phyloP scores from a whole-genome alignment of 2,888 invertebrate genomes.

The Caenorhabditis wallacei region DNA sequence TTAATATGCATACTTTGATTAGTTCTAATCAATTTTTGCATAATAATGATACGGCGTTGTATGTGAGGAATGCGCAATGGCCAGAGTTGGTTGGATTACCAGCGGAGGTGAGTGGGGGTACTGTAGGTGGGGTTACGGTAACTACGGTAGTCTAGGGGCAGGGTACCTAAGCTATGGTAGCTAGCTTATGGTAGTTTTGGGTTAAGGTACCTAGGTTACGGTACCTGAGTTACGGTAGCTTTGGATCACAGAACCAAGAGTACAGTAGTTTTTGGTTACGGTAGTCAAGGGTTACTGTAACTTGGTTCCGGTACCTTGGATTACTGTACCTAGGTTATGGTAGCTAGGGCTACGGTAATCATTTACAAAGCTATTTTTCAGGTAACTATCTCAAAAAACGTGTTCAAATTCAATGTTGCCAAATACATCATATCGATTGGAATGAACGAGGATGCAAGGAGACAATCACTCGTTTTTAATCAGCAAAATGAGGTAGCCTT shows the following conservation, averaged over 20 bases:
- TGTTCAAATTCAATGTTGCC: conserved; percentile 89
- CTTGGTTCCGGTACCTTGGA: too few species aligned
- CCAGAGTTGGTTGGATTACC: conserved; percentile 74
- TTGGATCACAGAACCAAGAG: too few species aligned
- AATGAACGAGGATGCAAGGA: conserved; percentile 85
- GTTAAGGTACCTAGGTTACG: too few species aligned
- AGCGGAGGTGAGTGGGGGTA: conserved; percentile 74
- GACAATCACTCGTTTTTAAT: conserved; percentile 78
- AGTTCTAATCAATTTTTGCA: conserved; percentile 81
- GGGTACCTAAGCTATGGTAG: too few species aligned
- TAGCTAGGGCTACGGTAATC: too few species aligned
- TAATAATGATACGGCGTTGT: conserved; percentile 80
- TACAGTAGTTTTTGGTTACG: too few species aligned
- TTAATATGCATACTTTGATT: conserved; percentile 79
- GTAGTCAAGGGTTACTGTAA: too few species aligned
- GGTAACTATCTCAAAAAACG: conserved; percentile 91
- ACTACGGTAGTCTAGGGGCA: too few species aligned
- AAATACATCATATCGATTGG: conserved; percentile 82
- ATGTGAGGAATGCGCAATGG: conserved; percentile 79
- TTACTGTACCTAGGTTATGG: too few species aligned
- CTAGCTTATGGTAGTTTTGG: too few species aligned
- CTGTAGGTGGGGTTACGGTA: too few species aligned
- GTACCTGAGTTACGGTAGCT: too few species aligned
- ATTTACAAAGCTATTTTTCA: conserved; percentile 78
- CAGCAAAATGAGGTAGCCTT: conserved; percentile 81